A percentile compares a stretch with the other conserved stretches of the same genome.
Evolutionary conservation across 2,888 invertebrate species (phyloP).

Genomic region (Amaurobius ferox): DNA sequence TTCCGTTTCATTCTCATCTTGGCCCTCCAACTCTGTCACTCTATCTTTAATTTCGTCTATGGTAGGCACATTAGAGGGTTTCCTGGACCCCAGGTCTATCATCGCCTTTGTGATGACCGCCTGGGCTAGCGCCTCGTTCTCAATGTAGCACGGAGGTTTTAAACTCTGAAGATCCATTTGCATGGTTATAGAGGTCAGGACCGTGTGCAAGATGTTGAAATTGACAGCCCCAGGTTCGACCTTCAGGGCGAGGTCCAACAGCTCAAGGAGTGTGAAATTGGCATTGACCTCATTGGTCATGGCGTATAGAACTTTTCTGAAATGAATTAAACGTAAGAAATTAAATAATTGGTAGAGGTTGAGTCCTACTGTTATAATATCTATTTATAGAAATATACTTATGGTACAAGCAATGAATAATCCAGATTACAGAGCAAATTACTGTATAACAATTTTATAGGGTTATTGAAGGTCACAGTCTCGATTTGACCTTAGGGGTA

Average conservation of each 20-base stretch:
- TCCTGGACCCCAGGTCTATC: neutral
- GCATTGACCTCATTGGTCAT: too few relatives aligned
- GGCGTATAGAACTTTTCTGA: too few relatives aligned
- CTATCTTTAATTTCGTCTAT: constrained; percentile 8
- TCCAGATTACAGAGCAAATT: too few relatives aligned
- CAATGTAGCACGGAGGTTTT: constrained; percentile 17
- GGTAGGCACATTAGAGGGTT: neutral
- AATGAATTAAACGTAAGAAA: too few relatives aligned
- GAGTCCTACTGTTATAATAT: too few relatives aligned
- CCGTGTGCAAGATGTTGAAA: constrained; percentile 85
- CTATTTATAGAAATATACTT: too few relatives aligned
- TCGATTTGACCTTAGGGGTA: too few relatives aligned
- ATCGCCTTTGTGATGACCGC: constrained; percentile 14
- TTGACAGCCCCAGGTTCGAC: constrained; percentile 87
- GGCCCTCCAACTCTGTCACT: neutral
- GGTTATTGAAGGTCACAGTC: too few relatives aligned
- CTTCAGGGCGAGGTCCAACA: constrained; percentile 84
- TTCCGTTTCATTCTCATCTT: too few relatives aligned
- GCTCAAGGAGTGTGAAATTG: constrained; percentile 43
- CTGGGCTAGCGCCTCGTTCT: constrained; percentile 20
- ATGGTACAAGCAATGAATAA: too few relatives aligned
- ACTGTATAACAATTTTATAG: too few relatives aligned
- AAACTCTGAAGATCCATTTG: neutral
- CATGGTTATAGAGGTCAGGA: constrained; percentile 84
- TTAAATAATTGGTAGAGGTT: too few relatives aligned